Conservation (phyloP, 2,797 vertebrate species). For the Bradypus variegatus region DNA sequence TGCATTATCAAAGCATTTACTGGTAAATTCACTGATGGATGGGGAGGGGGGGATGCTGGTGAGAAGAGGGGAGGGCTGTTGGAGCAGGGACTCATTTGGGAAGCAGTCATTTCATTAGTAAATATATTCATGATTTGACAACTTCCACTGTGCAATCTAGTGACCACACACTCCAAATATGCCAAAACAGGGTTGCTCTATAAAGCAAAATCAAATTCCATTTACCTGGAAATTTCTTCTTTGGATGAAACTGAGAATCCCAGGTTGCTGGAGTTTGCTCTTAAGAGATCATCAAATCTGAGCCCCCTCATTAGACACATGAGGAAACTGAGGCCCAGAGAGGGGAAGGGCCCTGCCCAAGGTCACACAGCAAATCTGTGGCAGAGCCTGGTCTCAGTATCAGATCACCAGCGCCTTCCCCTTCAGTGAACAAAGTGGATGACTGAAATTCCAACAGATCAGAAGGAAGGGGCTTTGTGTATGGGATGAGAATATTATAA, state of each 20-base stretch:
- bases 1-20: not conserved
- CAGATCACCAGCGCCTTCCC: not conserved
- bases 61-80: not conserved
- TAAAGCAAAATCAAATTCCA: conserved; percentile 9
- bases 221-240: conserved; percentile 35
- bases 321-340: conserved; percentile 15
- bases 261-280: conserved; percentile 12
- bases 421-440: not conserved
- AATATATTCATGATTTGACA: conserved; percentile 34
- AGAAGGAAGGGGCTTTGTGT: not conserved
- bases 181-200: not conserved
- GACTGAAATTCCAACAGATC: not conserved
- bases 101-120: conserved; percentile 37
- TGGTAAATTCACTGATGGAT: conserved; percentile 22
- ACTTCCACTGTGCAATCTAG: not conserved
- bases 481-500: not conserved
- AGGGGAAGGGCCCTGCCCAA: not conserved
- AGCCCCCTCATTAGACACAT: not conserved
- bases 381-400: not conserved
- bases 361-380: conserved; percentile 1
- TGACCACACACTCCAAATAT: not conserved
- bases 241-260: conserved; percentile 24
- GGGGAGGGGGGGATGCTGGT: not conserved
- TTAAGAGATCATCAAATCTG: conserved; percentile 13
- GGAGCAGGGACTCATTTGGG: not conserved